phyloP scores from a whole-genome alignment of 1,140 invertebrate genomes.

The Pseudobourletiella spinata region DNA sequence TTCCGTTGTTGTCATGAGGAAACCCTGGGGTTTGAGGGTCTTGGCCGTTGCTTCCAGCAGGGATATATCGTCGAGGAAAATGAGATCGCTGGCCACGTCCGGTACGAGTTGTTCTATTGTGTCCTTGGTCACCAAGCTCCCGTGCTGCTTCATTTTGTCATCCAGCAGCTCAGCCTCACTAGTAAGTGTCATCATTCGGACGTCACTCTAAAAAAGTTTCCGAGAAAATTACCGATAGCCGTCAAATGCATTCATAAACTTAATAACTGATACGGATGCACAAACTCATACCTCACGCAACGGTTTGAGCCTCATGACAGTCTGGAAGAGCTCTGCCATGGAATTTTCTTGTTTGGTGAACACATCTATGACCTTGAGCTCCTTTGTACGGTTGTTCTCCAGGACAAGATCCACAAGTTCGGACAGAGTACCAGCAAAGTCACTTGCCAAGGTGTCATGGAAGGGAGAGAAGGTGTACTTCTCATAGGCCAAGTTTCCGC shows the following conservation, averaged over 20 bases:
- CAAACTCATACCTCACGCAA: neutral
- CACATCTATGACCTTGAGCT: slow-evolving; percentile 71
- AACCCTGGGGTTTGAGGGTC: slow-evolving; percentile 88
- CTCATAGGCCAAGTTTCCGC: slow-evolving; percentile 67
- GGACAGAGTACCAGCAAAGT: neutral
- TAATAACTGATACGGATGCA: too few relatives aligned
- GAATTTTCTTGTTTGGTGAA: slow-evolving; percentile 36
- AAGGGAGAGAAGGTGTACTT: slow-evolving; percentile 75
- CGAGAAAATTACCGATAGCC: neutral
- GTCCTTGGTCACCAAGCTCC: slow-evolving; percentile 7
- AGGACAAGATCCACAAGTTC: slow-evolving; percentile 54
- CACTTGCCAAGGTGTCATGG: slow-evolving; percentile 37
- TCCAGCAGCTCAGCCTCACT: neutral
- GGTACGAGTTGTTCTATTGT: slow-evolving; percentile 10
- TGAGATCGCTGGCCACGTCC: slow-evolving; percentile 2
- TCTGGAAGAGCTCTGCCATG: neutral
- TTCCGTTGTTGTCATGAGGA: slow-evolving; percentile 69
- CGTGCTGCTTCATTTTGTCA: neutral
- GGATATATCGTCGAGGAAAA: slow-evolving; percentile 47
- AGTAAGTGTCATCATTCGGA: slow-evolving; percentile 1
- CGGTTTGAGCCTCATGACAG: slow-evolving; percentile 7
- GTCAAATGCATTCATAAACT: neutral
- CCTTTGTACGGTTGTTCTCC: slow-evolving; percentile 64
- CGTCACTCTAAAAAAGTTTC: neutral
- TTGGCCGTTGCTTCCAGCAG: slow-evolving; percentile 84